Conservation (phyloP, 1,140 invertebrate species). For the Lepeophtheirus salmonis region DNA sequence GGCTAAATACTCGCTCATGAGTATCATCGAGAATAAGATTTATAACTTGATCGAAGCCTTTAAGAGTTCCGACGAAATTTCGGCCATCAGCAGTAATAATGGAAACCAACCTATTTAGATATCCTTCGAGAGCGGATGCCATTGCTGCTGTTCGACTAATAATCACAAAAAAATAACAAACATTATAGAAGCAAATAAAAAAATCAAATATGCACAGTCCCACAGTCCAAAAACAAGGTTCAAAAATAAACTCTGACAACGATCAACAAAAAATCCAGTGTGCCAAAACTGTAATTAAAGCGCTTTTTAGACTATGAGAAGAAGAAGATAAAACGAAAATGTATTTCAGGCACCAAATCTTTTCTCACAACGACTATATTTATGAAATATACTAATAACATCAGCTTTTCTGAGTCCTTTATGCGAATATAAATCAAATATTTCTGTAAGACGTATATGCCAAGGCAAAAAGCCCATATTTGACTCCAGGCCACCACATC, state of each 20-base stretch:
- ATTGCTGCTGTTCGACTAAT: background rate
- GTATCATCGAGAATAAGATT: slow-evolving; percentile 94
- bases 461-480: slow-evolving; percentile 14
- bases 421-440: slow-evolving; percentile 3
- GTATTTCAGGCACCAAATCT: slow-evolving; percentile 14
- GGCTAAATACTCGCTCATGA: slow-evolving; percentile 87
- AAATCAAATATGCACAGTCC: background rate
- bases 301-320: background rate
- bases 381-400: slow-evolving; percentile 1
- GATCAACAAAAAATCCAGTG: background rate
- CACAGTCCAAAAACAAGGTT: too few relatives aligned
- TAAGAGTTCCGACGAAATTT: slow-evolving; percentile 49
- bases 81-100: slow-evolving; percentile 17
- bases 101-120: slow-evolving; percentile 14
- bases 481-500: background rate
- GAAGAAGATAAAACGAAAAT: background rate
- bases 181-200: background rate
- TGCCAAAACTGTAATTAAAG: background rate
- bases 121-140: slow-evolving; percentile 10
- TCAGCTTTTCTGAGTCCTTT: background rate
- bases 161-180: background rate
- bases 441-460: slow-evolving; percentile 17
- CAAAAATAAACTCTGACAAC: too few relatives aligned
- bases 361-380: slow-evolving; percentile 16
- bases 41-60: slow-evolving; percentile 93